phyloP scores from a whole-genome alignment of 2,888 invertebrate genomes.

The Rhodophaea formosa region DNA sequence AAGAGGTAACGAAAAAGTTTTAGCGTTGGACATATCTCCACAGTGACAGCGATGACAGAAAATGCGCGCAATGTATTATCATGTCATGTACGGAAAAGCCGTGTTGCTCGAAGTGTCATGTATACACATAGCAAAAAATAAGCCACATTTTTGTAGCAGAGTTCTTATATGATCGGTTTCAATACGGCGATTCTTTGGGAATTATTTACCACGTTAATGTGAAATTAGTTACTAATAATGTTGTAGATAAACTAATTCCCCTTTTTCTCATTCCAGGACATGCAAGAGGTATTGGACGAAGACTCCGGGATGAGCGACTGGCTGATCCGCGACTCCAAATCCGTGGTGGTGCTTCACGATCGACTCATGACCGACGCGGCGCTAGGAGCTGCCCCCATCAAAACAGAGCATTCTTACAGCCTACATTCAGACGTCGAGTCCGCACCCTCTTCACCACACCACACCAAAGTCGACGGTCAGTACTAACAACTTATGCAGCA shows the following conservation, averaged over 20 bases:
- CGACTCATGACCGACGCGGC: conserved; percentile 94
- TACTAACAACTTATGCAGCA: not conserved
- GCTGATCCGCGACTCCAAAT: conserved; percentile 85
- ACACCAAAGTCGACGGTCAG: conserved; percentile 87
- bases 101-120: no score
- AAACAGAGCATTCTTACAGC: conserved; percentile 96
- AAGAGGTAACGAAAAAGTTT: no score
- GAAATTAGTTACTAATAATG: no score
- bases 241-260: conserved; percentile 12
- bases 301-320: conserved; percentile 86
- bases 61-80: not conserved
- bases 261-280: conserved; percentile 74
- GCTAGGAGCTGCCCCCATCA: conserved; percentile 90
- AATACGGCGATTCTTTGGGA: no score
- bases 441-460: conserved; percentile 85
- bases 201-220: no score
- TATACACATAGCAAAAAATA: no score
- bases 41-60: not conserved
- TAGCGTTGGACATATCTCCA: no score
- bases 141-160: no score
- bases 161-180: no score
- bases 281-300: conserved; percentile 84
- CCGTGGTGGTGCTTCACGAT: conserved; percentile 91
- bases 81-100: not conserved
- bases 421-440: conserved; percentile 87